Evolutionary conservation across 2,113 vertebrate species (phyloP).

Genomic region (Gallinago jamesoni): DNA sequence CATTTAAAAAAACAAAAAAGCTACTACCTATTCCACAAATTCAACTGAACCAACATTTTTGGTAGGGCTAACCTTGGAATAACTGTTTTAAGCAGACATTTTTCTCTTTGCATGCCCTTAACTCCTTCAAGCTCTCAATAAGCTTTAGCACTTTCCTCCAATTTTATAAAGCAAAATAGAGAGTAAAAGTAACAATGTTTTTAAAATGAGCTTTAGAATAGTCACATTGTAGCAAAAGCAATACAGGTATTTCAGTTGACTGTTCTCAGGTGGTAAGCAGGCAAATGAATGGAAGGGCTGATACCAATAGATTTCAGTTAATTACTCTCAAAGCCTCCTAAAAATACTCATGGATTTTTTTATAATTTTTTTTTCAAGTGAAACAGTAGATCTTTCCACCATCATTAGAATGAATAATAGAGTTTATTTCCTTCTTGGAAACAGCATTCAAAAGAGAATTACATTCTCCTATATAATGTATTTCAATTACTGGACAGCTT

Average conservation of each 20-base stretch:
- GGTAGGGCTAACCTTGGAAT: not conserved
- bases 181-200: not conserved
- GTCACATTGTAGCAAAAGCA: not conserved
- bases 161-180: not conserved
- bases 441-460: not conserved
- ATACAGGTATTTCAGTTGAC: not conserved
- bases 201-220: not conserved
- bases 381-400: not conserved
- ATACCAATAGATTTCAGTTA: not conserved
- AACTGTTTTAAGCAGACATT: not conserved
- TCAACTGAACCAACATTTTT: not conserved
- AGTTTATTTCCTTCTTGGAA: not conserved
- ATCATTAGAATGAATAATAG: not conserved
- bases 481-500: not conserved
- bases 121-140: not conserved
- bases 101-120: not conserved
- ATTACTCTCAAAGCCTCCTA: not conserved
- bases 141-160: not conserved
- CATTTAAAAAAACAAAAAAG: not conserved
- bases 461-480: not conserved
- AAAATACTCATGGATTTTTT: not conserved
- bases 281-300: not conserved
- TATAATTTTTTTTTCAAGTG: not conserved
- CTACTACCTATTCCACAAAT: not conserved
- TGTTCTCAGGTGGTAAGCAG: not conserved